Evolutionary conservation across 1,140 invertebrate species (phyloP).

Genomic region (Vanessa atalanta): DNA sequence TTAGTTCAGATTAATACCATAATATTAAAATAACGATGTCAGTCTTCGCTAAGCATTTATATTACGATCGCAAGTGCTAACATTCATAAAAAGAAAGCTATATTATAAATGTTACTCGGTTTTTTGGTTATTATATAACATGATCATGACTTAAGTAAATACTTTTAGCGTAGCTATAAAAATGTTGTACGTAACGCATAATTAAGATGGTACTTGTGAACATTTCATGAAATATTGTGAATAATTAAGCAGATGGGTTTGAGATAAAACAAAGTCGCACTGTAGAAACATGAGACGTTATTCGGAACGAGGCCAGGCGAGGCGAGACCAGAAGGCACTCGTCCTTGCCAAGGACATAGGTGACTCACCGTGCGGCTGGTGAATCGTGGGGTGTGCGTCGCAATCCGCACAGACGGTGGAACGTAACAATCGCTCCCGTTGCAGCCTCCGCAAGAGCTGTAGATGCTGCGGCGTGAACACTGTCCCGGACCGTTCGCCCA

Average conservation of each 20-base stretch:
- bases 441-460: constrained; percentile 82
- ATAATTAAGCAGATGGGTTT: not conserved
- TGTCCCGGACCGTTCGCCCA: constrained; percentile 81
- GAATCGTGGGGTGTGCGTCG: constrained; percentile 89
- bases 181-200: not conserved
- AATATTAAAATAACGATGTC: not conserved
- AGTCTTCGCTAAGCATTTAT: constrained; percentile 23
- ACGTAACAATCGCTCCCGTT: constrained; percentile 84
- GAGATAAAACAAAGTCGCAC: not conserved
- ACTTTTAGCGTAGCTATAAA: not conserved
- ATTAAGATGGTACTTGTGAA: not conserved
- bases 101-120: not conserved
- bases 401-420: constrained; percentile 82
- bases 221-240: too few relatives aligned
- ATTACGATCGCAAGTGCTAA: constrained; percentile 19
- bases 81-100: not conserved
- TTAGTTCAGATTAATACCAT: not conserved
- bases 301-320: constrained; percentile 50
- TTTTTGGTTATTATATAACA: not conserved
- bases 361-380: constrained; percentile 87
- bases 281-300: constrained; percentile 39
- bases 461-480: constrained; percentile 83
- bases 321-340: constrained; percentile 13
- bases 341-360: constrained; percentile 80
- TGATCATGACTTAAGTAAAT: not conserved